Conservation (phyloP, 2,888 invertebrate species). For the Laspeyria flexula region DNA sequence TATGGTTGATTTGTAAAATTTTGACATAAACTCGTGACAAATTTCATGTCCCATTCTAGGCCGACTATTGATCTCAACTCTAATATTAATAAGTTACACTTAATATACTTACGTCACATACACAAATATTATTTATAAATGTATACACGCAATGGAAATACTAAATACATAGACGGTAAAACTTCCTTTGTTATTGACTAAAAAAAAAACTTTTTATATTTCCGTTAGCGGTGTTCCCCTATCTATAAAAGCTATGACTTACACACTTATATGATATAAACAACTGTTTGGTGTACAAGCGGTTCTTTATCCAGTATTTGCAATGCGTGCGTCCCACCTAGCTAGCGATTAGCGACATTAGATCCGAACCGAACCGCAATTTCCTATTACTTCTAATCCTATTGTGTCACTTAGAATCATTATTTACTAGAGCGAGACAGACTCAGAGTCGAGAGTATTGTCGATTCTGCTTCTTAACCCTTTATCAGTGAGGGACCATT, state of each 20-base stretch:
- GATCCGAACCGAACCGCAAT: no score
- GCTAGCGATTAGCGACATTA: constrained; percentile 22
- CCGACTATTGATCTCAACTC: constrained; percentile 8
- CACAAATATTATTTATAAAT: constrained; percentile 45
- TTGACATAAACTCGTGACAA: not conserved
- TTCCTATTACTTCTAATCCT: no score
- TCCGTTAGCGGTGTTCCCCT: constrained; percentile 17
- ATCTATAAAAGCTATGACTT: no score
- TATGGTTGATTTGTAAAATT: no score
- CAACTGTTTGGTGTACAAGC: not conserved
- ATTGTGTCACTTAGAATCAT: no score
- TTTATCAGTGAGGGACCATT: no score
- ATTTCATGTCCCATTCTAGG: no score
- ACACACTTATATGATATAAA: no score
- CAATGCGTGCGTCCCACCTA: constrained; percentile 33
- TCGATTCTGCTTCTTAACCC: no score
- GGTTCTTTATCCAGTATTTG: constrained; percentile 28
- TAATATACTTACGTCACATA: constrained; percentile 48
- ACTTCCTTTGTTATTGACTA: not conserved
- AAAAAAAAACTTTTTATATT: no score
- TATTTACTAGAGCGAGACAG: no score
- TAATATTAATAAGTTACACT: constrained; percentile 52
- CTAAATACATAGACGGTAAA: constrained; percentile 18
- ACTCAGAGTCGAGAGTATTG: no score
- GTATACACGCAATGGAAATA: constrained; percentile 17